phyloP scores from a whole-genome alignment of 2,797 vertebrate genomes.

The Xenops minutus region DNA sequence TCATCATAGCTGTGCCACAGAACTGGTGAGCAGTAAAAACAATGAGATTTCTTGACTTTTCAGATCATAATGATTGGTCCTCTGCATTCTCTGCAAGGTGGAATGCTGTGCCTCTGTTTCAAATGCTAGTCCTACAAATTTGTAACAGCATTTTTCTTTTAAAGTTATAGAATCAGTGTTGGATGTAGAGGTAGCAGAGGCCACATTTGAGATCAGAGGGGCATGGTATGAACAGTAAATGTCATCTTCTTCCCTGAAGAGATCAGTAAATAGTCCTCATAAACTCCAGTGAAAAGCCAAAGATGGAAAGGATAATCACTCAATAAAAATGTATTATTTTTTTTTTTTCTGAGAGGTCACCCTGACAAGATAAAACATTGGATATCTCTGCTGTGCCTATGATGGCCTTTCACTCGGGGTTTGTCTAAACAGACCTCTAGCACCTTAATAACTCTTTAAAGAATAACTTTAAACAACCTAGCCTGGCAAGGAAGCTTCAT shows the following conservation, averaged over 20 bases:
- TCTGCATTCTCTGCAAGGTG: not conserved
- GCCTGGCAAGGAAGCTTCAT: not conserved
- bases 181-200: not conserved
- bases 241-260: constrained; percentile 24
- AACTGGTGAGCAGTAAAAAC: not conserved
- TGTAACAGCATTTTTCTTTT: not conserved
- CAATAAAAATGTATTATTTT: constrained; percentile 5
- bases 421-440: constrained; percentile 22
- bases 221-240: not conserved
- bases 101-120: not conserved
- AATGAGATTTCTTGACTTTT: not conserved
- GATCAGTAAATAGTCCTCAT: constrained; percentile 19
- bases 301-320: constrained; percentile 29
- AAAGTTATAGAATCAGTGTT: not conserved
- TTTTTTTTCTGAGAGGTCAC: not conserved
- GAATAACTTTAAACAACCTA: not conserved
- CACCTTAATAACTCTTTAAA: not conserved
- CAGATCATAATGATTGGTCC: not conserved
- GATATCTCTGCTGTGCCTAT: not conserved
- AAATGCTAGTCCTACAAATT: not conserved
- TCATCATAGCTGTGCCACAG: not conserved
- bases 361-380: not conserved
- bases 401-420: not conserved
- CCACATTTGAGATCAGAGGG: not conserved
- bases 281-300: not conserved